These are phyloP conservation scores for Xyrichtys novacula DNA, from an alignment of 2,797 vertebrate species.

Conservation along the genomic window DNA sequence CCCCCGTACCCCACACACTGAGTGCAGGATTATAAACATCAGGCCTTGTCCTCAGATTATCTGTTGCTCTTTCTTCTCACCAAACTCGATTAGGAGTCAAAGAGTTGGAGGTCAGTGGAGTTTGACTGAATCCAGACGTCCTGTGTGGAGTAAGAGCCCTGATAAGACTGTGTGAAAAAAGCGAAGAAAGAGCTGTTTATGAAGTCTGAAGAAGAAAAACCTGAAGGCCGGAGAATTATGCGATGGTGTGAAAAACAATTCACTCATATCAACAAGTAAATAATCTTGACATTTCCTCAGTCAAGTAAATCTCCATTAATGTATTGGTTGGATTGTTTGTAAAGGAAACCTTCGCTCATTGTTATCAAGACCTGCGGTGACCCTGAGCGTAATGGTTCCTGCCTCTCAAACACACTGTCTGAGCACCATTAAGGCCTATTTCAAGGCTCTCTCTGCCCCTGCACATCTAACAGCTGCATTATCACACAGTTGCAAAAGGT, in stretches of 20 bases:
- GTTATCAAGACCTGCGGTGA: constrained; percentile 33
- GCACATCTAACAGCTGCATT: constrained; percentile 59
- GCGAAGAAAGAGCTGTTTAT: background rate
- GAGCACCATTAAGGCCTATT: constrained; percentile 47
- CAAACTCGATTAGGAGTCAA: constrained; percentile 32
- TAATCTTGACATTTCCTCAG: constrained; percentile 8
- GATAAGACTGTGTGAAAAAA: constrained; percentile 37
- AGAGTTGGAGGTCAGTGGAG: constrained; percentile 24
- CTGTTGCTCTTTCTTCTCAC: constrained; percentile 18
- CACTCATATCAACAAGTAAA: background rate
- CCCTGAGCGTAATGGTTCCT: constrained; percentile 21
- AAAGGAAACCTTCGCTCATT: constrained; percentile 45
- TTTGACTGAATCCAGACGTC: constrained; percentile 42
- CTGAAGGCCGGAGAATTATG: background rate
- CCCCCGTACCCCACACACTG: constrained; percentile 2
- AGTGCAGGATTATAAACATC: constrained; percentile 28
- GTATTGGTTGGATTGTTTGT: constrained; percentile 12
- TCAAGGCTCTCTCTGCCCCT: constrained; percentile 38
- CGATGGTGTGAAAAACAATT: background rate
- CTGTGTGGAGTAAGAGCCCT: constrained; percentile 21
- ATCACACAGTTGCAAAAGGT: constrained; percentile 39
- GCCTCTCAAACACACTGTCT: constrained; percentile 39
- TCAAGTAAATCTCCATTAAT: background rate
- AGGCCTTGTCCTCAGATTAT: constrained; percentile 20
- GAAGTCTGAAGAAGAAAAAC: background rate